Conservation (phyloP, 1,140 invertebrate genomes). For the Leptonema lineaticorne region DNA sequence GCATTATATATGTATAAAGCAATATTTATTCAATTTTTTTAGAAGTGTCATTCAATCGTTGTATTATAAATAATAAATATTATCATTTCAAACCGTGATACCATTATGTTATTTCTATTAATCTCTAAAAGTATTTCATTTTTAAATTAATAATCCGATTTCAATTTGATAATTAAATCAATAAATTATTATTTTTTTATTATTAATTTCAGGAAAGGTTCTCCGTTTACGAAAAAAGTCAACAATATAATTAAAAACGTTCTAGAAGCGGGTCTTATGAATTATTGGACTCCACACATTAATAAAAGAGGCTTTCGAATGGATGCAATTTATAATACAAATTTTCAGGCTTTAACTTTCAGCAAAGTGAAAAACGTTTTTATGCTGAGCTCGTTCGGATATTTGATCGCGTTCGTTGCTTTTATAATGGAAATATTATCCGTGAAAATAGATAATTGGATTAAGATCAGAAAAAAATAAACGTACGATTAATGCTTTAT, state of each 20-base stretch:
- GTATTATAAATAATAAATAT: no score
- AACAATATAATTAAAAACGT: not conserved
- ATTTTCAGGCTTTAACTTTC: not conserved
- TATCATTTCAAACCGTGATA: no score
- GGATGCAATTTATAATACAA: not conserved
- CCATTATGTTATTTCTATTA: no score
- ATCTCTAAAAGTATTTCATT: no score
- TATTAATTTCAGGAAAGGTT: constrained; percentile 2
- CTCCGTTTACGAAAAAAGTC: not conserved
- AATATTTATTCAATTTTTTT: no score
- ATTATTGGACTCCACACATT: constrained; percentile 4
- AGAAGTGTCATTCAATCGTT: no score
- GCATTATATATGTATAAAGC: no score
- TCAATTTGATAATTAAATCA: no score
- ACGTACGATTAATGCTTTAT: not conserved
- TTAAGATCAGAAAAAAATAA: not conserved
- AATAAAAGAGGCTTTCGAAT: not conserved
- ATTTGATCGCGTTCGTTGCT: not conserved
- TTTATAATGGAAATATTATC: constrained; percentile 1
- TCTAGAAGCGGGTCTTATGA: not conserved
- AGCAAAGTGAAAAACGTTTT: not conserved
- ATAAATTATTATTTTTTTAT: not conserved
- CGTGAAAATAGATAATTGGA: not conserved
- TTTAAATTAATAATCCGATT: no score
- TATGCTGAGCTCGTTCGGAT: not conserved